Base-by-base conservation (phyloP, 2,888 invertebrate species). In the Agelastica alni region DNA sequence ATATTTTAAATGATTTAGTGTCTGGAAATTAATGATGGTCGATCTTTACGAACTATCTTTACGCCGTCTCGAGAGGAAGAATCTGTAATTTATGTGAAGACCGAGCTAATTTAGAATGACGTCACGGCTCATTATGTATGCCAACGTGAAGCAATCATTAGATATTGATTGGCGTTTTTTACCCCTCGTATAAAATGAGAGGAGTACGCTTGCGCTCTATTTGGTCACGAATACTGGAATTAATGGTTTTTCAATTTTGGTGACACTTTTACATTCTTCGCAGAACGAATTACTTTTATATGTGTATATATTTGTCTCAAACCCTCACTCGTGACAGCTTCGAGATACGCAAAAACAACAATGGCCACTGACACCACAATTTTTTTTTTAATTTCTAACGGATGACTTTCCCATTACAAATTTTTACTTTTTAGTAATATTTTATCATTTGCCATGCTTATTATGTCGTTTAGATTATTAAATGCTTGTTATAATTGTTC, bases 131-230 rank as follows among this genome's bases (percentile, higher is more conserved):
- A 75, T 75, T 75, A 75, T 72, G 73, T 75, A 75, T 75, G 74
- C 75, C 67, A 73, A 70, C 74, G 73, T 73, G 71, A 67, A 71
- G 73, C 71, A 74, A 75, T 76, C 75, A 76, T 76, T 75, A 73
- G 73, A 74, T 76, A 76, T 76, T 72, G 75, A 76, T 76, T 76
- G 73, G 69, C 70, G 68, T 72, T 74, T 75, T 73, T 75, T 73
- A 69, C 68, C 70, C 71, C 70, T 60, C 63, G 49, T 60, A 58
- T 61, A 67, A 61, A 60, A 63, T 59, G 63, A 56, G 10, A 57
- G 57, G n/a, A 59, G 59, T 60, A 67, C 73, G 71, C 71, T 59
- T 69, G 72, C 72, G 72, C 67, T 49, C 54, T 55, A 61, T 61
- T 59, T 62, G 65, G 68, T 70, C 71, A 70, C 70, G 72, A 73